Evolutionary conservation across 2,113 vertebrate genomes (phyloP).

Genomic region (Oreocharis arfaki): DNA sequence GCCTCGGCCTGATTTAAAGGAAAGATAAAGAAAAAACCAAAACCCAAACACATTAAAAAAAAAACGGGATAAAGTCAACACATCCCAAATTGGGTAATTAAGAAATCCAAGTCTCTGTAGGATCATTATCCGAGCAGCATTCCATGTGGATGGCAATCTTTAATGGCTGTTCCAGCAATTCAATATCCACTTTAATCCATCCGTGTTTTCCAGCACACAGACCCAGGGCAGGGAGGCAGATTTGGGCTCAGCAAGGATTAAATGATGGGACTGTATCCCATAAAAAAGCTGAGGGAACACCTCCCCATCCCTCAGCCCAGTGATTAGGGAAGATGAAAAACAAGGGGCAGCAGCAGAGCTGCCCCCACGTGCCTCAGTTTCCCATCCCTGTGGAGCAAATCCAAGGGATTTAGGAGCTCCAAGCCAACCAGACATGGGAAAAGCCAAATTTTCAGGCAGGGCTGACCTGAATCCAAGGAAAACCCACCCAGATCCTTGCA

Average conservation of each 20-base stretch:
- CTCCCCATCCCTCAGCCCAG: neutral
- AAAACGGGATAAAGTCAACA: neutral
- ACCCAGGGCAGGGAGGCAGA: neutral
- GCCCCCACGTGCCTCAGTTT: neutral
- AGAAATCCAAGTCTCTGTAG: neutral
- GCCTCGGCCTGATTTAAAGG: neutral
- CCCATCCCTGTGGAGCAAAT: neutral
- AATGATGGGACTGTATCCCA: neutral
- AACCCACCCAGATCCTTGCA: rapidly evolving
- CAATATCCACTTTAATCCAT: slow-evolving; percentile 2
- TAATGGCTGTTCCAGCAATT: neutral
- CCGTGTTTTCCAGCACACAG: neutral
- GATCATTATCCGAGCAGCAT: neutral
- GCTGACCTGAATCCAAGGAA: neutral
- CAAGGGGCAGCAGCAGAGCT: neutral
- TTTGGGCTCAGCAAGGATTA: slow-evolving; percentile 44
- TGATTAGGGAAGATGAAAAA: neutral
- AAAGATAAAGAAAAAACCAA: neutral
- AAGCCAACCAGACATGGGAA: rapidly evolving
- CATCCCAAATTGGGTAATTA: neutral
- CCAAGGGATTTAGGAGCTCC: neutral
- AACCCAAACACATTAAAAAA: neutral
- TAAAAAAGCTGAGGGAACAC: neutral
- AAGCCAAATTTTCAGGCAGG: neutral
- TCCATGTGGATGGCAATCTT: neutral